Evolutionary conservation across 35 echinoderm and acorn worm species (phyloP), one percentile per base, ranked within the genome.

Genomic region (Lytechinus variegatus): DNA sequence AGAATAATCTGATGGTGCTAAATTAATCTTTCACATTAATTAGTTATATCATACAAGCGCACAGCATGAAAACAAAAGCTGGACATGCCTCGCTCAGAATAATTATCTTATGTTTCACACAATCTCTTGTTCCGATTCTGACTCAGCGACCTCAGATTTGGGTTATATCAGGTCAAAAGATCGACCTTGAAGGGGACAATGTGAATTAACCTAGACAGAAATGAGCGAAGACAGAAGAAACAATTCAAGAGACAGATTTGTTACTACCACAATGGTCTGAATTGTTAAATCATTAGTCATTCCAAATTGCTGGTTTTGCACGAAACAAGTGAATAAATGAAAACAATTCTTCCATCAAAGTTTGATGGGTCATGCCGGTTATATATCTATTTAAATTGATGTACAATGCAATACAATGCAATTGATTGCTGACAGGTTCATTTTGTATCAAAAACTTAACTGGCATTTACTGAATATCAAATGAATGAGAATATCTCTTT

Each of bases 271-370:
- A 79, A 79, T 79, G 24, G 66, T 79, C 66, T 79, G 66, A 24
- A 79, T 79, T 79, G 66, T 79, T n/a, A 19, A 79, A 79, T 79
- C 66, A 79, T 79, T 79, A 79, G 66, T 79, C 66, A 79, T 79
- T 7, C 66, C 21, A 24, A 79, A 79, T 79, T 0, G 33, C 33
- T 44, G 33, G 33, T 44, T 44, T 0, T 24, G 4, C 1, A 24
- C 5, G 7, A 19, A 79, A 24, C 19, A 79, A 79, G 7, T 79
- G 66, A 79, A 24, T 79, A 71, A 56, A 10, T n/a, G 4, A 24
- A 79, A 79, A 71, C 21, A 71, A 13, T 24, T 79, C n/a, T 16
- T 16, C n/a, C n/a, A 24, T 16, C 66, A 1, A 16, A 79, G n/a
- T 16, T 79, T 24, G n/a, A 79, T 16, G n/a, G 66, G 66, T 79